These are phyloP conservation scores for Diplosoma virens DNA, from an alignment of 23 tunicate genomes.

Conservation along the genomic window DNA sequence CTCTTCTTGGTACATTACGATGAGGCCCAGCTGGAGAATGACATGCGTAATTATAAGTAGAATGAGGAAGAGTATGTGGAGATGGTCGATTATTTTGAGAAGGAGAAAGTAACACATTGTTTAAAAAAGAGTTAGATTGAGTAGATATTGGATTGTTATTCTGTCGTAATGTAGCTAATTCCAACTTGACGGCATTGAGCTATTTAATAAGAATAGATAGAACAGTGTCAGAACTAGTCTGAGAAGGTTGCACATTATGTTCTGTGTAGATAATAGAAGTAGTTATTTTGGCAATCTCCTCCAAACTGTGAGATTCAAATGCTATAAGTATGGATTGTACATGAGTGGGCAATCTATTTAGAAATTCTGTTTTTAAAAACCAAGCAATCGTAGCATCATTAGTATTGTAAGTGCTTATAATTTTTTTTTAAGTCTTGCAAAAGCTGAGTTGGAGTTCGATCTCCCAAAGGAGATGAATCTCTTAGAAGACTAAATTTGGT, in stretches of 20 bases:
- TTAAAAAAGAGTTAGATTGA: no score
- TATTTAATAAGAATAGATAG: no score
- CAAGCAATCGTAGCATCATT: not conserved
- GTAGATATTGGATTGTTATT: no score
- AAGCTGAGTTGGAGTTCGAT: conserved; percentile 6
- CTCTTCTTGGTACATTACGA: conserved; percentile 12
- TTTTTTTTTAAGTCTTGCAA: not conserved
- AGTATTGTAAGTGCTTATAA: not conserved
- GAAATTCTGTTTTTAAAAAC: conserved; percentile 1
- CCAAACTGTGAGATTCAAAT: not conserved
- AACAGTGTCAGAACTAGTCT: no score
- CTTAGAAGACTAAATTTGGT: not conserved
- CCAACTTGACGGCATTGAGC: no score
- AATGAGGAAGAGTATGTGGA: no score
- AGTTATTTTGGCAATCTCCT: not conserved
- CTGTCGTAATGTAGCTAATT: no score
- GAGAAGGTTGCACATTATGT: no score
- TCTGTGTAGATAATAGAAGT: conserved; percentile 8
- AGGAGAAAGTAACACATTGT: not conserved
- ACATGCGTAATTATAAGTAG: no score
- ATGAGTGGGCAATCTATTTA: not conserved
- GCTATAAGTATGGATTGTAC: not conserved
- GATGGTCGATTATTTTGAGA: not conserved
- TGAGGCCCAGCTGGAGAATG: no score
- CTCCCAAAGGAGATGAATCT: conserved; percentile 2